Evolutionary conservation across 1,140 invertebrate species (phyloP).

Genomic region (Conus betulinus): DNA sequence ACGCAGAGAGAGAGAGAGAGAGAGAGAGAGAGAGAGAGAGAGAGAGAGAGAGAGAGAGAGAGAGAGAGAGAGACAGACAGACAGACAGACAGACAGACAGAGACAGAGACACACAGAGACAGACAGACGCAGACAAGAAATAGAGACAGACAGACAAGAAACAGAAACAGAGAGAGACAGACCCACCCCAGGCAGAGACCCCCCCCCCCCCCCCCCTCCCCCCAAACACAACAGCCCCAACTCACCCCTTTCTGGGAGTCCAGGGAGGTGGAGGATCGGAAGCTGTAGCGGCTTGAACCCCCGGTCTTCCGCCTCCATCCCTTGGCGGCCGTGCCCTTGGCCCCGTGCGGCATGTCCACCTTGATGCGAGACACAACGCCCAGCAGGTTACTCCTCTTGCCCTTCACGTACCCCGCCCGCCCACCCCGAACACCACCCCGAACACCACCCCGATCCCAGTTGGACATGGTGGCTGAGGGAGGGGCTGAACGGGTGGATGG

Average conservation of each 20-base stretch:
- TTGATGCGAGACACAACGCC: conserved; percentile 57
- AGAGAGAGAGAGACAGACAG: neutral
- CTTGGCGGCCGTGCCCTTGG: conserved; percentile 2
- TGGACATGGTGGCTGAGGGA: neutral
- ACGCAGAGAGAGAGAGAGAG: neutral
- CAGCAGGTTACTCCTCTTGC: conserved; percentile 47
- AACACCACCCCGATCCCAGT: neutral
- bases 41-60: neutral
- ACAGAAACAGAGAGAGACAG: neutral
- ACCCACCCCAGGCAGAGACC: neutral
- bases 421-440: neutral
- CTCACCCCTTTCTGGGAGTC: conserved; percentile 44
- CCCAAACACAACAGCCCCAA: neutral
- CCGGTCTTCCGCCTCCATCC: conserved; percentile 28
- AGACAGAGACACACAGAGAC: neutral
- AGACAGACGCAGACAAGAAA: neutral
- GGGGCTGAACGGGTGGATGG: neutral
- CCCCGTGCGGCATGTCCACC: conserved; percentile 50
- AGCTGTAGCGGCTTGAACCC: conserved; percentile 49
- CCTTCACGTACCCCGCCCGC: neutral
- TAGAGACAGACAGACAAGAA: neutral
- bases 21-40: neutral
- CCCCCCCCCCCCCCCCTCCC: no score
- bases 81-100: neutral
- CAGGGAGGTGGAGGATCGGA: conserved; percentile 44